These are phyloP conservation scores for Oreochromis grahami DNA, from an alignment of 2,797 vertebrate genomes.

Conservation along the genomic window DNA sequence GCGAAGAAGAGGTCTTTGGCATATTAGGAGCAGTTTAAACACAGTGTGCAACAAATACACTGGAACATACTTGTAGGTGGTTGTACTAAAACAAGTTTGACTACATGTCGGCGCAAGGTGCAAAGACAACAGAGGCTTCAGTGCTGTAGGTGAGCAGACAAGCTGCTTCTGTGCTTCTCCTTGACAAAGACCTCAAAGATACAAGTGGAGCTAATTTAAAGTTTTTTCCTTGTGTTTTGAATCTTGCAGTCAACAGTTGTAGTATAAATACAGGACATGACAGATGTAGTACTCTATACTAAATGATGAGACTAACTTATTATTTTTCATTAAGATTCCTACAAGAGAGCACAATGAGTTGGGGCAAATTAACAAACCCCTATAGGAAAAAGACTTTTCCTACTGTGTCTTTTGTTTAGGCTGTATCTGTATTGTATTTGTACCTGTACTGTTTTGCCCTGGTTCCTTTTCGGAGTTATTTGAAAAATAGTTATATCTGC, in stretches of 20 bases:
- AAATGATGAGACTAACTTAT: not conserved
- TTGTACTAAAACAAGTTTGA: not conserved
- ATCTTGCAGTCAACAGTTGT: not conserved
- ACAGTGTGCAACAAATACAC: conserved; percentile 3
- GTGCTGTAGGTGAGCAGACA: not conserved
- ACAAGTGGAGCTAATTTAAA: not conserved
- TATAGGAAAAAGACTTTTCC: rapidly evolving
- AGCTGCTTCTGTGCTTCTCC: not conserved
- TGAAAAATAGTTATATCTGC: not conserved
- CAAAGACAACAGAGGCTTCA: not conserved
- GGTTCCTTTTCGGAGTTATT: not conserved
- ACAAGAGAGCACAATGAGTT: not conserved
- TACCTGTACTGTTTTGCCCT: not conserved
- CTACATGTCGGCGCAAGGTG: not conserved
- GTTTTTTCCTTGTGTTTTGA: not conserved
- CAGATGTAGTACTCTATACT: rapidly evolving
- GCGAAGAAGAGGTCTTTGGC: not conserved
- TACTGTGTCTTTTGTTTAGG: not conserved
- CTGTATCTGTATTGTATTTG: not conserved
- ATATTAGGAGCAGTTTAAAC: conserved; percentile 19
- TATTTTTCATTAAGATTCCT: rapidly evolving
- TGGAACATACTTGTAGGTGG: not conserved
- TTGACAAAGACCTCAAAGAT: not conserved
- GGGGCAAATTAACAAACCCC: not conserved
- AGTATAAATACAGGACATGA: not conserved